Conservation (phyloP, 2,797 vertebrate genomes). For the Gorsachius magnificus region DNA sequence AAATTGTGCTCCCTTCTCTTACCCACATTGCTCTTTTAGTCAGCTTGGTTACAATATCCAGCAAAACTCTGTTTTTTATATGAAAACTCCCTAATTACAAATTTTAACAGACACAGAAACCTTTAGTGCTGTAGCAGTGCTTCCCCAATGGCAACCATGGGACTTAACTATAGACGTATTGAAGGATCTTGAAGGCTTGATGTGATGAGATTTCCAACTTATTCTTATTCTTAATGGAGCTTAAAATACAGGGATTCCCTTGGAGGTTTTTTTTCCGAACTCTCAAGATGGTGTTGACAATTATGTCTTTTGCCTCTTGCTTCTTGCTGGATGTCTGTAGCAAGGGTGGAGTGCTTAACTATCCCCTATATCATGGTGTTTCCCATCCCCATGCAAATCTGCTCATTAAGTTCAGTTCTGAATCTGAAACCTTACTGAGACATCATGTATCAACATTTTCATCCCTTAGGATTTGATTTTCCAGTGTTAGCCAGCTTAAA, state of each 20-base stretch:
- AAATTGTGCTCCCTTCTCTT: not conserved
- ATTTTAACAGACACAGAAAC: not conserved
- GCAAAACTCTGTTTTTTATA: not conserved
- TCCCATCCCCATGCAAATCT: not conserved
- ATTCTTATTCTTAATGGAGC: not conserved
- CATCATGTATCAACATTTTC: not conserved
- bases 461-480: not conserved
- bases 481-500: not conserved
- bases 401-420: not conserved
- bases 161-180: accelerated
- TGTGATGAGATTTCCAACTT: not conserved
- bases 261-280: not conserved
- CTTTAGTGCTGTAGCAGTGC: not conserved
- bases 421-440: not conserved
- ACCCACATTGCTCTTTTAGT: not conserved
- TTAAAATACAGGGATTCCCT: not conserved
- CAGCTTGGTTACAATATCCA: not conserved
- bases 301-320: not conserved
- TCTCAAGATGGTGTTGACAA: not conserved
- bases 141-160: not conserved
- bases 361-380: not conserved
- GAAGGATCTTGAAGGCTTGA: not conserved
- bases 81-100: not conserved
- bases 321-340: not conserved
- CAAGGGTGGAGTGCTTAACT: not conserved